Evolutionary conservation across 1,140 invertebrate species (phyloP), one percentile per base, ranked within the genome.

Genomic region (Dreissena rostriformis): DNA sequence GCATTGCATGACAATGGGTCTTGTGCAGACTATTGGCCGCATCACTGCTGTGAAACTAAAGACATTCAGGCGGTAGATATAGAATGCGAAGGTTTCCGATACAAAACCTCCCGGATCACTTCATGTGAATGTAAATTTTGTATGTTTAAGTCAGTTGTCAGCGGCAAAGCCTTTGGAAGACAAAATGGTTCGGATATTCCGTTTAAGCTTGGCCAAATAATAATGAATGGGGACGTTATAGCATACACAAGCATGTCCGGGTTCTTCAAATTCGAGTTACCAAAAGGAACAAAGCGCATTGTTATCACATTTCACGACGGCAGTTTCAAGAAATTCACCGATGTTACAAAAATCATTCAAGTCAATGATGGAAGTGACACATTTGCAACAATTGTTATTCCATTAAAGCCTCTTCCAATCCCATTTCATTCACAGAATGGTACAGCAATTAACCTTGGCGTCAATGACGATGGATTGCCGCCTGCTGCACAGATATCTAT

Each of bases 1-100:
- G 22, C 29, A 8, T 49, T 78, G 5, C 26, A 67, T 12, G 75
- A 78, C 39, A 78, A 66, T 52, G 63, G 63, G 1, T 63, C 75
- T 4, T 78, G 75, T 51, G 24, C 29, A 8, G 75, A 78, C 29
- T 78, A 57, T 29, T 78, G 75, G 75, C 39, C 63, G 11, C 39
- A 67, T 78, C 61, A 78, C 22, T 78, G 75, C 51, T 78, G 75
- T 67, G 57, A 28, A 49, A 63, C 51, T 29, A 49, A 78, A 14
- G 63, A 67, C 63, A 24, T 19, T n/a, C 53, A 78, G 17, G 26
- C 19, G 28, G 29, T 78, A 28, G 7, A 8, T 1, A 67, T 78
- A 5, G 22, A n/a, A 57, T 57, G 53, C 19, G 53, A 57, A 57
- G 53, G 53, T 14, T 57, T 57, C 53, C 12, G 53, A 14, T 57